Evolutionary conservation across 2,113 vertebrate species (phyloP).

Genomic region (Struthidea cinerea): DNA sequence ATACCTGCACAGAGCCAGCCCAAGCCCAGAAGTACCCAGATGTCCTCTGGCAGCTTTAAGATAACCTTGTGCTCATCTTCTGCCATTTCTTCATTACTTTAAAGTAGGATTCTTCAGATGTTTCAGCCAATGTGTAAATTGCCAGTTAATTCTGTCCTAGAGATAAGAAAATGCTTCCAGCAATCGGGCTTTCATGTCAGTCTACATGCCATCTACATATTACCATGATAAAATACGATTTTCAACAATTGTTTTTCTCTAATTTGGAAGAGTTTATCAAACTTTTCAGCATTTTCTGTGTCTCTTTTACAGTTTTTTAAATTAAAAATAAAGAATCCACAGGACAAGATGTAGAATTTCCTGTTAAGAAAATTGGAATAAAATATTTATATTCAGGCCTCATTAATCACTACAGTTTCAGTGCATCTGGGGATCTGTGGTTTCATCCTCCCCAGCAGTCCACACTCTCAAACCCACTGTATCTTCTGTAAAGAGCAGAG

Average conservation of each 20-base stretch:
- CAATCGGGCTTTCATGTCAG: not conserved
- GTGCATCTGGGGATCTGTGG: not conserved
- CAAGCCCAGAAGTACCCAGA: not conserved
- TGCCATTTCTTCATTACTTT: not conserved
- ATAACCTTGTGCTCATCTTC: not conserved
- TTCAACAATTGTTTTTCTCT: not conserved
- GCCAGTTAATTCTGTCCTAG: not conserved
- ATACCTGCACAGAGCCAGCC: not conserved
- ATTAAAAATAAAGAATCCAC: not conserved
- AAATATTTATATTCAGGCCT: not conserved
- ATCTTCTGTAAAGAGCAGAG: not conserved
- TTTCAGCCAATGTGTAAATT: not conserved
- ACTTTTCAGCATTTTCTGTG: not conserved
- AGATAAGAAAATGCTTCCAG: not conserved
- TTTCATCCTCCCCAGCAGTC: not conserved
- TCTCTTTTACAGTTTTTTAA: not conserved
- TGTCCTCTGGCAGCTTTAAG: not conserved
- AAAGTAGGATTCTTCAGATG: not conserved
- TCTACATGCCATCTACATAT: not conserved
- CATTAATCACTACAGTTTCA: slow-evolving; percentile 9
- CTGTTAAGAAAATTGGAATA: not conserved
- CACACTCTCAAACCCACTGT: not conserved
- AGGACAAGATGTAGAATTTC: not conserved
- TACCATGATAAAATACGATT: not conserved
- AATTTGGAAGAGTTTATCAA: not conserved